Conservation (phyloP, 2,113 vertebrate species). For the Centropus unirufus region DNA sequence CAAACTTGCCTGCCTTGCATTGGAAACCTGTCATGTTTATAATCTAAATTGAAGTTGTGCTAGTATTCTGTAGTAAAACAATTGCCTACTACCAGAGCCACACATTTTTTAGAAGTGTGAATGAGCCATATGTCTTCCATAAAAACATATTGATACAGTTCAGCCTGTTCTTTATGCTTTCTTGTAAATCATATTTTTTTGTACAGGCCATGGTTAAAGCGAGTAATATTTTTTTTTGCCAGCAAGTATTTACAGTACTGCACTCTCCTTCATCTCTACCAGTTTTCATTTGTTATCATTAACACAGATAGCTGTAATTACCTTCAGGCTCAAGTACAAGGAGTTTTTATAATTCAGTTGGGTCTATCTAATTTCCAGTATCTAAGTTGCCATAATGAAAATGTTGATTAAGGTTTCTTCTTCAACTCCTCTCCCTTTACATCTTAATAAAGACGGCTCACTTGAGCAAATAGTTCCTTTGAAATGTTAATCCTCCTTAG, state of each 20-base stretch:
- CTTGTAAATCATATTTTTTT: constrained; percentile 19
- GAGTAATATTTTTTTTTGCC: constrained; percentile 37
- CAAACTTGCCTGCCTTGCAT: neutral
- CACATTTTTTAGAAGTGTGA: constrained; percentile 45
- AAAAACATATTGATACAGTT: constrained; percentile 41
- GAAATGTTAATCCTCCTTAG: constrained; percentile 73
- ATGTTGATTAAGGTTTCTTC: constrained; percentile 68
- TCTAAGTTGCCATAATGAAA: constrained; percentile 67
- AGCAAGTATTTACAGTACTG: constrained; percentile 23
- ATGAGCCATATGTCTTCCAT: constrained; percentile 61
- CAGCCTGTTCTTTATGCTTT: constrained; percentile 35
- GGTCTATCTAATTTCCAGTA: constrained; percentile 62
- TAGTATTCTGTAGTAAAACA: constrained; percentile 29
- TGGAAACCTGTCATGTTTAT: neutral
- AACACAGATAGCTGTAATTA: constrained; percentile 59
- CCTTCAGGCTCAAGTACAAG: constrained; percentile 42
- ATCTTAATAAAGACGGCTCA: constrained; percentile 70
- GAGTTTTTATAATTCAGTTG: constrained; percentile 47
- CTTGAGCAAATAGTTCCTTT: constrained; percentile 74
- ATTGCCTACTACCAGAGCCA: constrained; percentile 32
- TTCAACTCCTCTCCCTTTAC: constrained; percentile 38
- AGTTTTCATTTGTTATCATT: constrained; percentile 50
- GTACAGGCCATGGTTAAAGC: neutral
- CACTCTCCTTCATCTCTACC: neutral
- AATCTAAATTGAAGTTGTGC: constrained; percentile 13